Percentiles rank a stretch among this genome's conserved stretches.
Evolutionary conservation across 2,888 invertebrate genomes (phyloP).

Genomic region (Amiota mariae): DNA sequence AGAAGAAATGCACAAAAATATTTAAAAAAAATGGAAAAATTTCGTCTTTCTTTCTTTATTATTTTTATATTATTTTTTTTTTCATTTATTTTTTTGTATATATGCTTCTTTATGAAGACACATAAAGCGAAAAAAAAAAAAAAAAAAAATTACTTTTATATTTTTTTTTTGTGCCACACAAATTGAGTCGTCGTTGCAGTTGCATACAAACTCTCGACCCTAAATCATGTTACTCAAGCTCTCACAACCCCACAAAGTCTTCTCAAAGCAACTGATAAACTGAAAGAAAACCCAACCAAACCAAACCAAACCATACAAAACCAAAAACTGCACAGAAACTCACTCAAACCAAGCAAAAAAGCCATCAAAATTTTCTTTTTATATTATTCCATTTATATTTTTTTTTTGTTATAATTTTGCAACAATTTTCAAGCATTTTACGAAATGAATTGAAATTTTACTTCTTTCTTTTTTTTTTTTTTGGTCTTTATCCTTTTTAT

Average conservation of each 20-base stretch:
- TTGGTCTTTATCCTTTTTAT: slow-evolving; percentile 25
- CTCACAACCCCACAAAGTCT: too few relatives aligned
- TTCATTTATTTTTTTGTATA: neutral
- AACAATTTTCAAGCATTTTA: slow-evolving; percentile 68
- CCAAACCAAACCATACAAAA: too few relatives aligned
- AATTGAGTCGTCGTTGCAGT: neutral
- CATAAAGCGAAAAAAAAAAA: neutral
- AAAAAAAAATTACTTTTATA: neutral
- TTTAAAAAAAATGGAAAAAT: too few relatives aligned
- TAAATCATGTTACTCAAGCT: too few relatives aligned
- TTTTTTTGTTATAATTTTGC: slow-evolving; percentile 65
- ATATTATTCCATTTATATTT: slow-evolving; percentile 26
- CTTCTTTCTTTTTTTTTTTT: slow-evolving; percentile 26
- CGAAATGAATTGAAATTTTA: slow-evolving; percentile 68
- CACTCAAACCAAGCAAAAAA: too few relatives aligned
- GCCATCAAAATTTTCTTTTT: too few relatives aligned
- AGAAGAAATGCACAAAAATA: too few relatives aligned
- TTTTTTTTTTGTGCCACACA: neutral
- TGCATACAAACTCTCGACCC: neutral
- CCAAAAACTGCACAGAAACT: too few relatives aligned
- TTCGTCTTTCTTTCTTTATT: slow-evolving; percentile 7
- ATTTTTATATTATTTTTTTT: slow-evolving; percentile 1
- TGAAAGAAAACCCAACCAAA: too few relatives aligned
- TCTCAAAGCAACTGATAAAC: too few relatives aligned
- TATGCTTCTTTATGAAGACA: neutral